Evolutionary conservation across 2,888 invertebrate species (phyloP).

Genomic region (Ganaspis brasiliensis): DNA sequence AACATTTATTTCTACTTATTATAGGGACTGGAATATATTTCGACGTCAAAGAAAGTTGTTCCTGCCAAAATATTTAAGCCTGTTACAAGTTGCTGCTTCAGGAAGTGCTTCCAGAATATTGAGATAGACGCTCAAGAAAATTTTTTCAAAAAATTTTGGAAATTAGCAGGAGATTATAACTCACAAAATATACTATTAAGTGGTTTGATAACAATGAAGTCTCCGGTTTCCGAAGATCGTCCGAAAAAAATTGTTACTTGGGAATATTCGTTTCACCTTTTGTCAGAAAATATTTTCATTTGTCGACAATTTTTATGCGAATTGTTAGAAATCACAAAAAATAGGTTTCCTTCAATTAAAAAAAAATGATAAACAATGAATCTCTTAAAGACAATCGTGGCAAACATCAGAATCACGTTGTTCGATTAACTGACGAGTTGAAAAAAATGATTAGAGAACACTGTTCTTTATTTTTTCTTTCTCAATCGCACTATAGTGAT

Average conservation of each 20-base stretch:
- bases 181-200: too few species aligned
- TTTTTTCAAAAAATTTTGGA: too few species aligned
- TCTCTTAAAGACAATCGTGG: constrained; percentile 7
- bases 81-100: too few species aligned
- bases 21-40: too few species aligned
- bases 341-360: not conserved
- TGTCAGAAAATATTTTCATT: not conserved
- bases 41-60: too few species aligned
- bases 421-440: not conserved
- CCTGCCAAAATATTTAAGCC: too few species aligned
- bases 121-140: too few species aligned
- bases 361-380: not conserved
- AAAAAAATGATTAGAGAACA: not conserved
- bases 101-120: too few species aligned
- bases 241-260: not conserved
- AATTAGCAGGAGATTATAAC: too few species aligned
- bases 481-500: constrained; percentile 26
- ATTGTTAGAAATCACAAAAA: not conserved
- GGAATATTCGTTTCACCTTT: not conserved
- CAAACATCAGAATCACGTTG: not conserved
- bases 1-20: too few species aligned
- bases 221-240: not conserved
- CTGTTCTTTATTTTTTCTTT: not conserved
- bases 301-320: constrained; percentile 21
- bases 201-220: not conserved